These are phyloP conservation scores for Diarsia mendica DNA, from an alignment of 2,888 invertebrate species.

Conservation along the genomic window DNA sequence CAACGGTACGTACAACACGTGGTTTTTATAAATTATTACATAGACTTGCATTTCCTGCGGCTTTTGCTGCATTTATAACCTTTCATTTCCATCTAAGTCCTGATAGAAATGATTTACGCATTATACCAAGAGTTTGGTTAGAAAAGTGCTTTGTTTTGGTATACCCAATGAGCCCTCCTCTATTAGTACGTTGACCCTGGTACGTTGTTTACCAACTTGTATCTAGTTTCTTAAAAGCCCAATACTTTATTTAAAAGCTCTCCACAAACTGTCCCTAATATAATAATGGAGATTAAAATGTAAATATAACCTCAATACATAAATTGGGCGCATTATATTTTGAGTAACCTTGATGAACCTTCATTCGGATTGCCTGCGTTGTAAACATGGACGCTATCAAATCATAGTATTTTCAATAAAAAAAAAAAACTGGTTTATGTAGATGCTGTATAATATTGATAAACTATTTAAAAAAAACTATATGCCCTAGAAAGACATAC, in stretches of 20 bases:
- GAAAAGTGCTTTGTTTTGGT: constrained; percentile 36
- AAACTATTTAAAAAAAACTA: not conserved
- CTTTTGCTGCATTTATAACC: constrained; percentile 52
- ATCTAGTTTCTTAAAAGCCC: not conserved
- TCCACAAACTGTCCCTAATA: not conserved
- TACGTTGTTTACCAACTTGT: constrained; percentile 28
- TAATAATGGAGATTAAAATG: constrained; percentile 12
- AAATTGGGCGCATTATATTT: constrained; percentile 37
- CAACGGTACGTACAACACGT: constrained; percentile 86
- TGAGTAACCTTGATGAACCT: constrained; percentile 43
- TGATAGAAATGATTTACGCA: not conserved
- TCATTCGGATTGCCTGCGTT: not conserved
- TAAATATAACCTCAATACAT: constrained; percentile 59
- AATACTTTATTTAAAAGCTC: not conserved
- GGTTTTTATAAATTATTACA: constrained; percentile 72
- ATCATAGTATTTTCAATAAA: not conserved
- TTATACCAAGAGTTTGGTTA: not conserved
- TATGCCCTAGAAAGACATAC: no score
- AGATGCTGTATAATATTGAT: not conserved
- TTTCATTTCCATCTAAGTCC: constrained; percentile 38
- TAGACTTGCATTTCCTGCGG: constrained; percentile 20
- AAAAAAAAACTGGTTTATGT: not conserved
- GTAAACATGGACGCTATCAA: not conserved
- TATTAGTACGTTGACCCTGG: not conserved
- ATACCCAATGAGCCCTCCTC: not conserved